Evolutionary conservation across 2,888 invertebrate species (phyloP).

Genomic region (Agapostemon virescens): DNA sequence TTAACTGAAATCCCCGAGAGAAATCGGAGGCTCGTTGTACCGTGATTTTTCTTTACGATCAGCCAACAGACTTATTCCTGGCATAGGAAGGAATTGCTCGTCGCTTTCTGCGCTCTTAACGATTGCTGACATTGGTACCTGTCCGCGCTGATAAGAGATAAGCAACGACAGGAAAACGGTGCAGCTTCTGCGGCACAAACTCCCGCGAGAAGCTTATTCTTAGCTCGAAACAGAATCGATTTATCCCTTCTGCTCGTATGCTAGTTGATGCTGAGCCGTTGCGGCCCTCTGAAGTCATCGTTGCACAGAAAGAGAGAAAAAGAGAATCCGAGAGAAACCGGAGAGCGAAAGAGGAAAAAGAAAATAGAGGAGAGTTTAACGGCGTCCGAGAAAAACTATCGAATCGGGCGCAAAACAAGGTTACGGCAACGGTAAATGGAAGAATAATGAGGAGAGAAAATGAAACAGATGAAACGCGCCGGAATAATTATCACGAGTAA

Average conservation of each 20-base stretch:
- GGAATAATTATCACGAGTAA: background rate
- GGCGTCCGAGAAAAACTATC: background rate
- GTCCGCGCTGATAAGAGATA: constrained; percentile 35
- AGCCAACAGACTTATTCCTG: background rate
- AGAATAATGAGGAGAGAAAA: background rate
- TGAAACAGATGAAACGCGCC: background rate
- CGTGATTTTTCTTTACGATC: background rate
- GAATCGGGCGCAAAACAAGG: constrained; percentile 11
- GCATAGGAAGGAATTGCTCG: constrained; percentile 13
- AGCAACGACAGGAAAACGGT: constrained; percentile 33
- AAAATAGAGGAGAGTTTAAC: background rate
- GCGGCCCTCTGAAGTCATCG: constrained; percentile 38
- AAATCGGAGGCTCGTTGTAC: constrained; percentile 12
- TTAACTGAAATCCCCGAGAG: constrained; percentile 9
- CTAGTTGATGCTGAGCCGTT: constrained; percentile 42
- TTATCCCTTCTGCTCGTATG: constrained; percentile 68
- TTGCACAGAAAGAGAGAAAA: constrained; percentile 9
- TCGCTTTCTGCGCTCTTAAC: background rate
- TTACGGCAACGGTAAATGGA: background rate
- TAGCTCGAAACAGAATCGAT: constrained; percentile 72
- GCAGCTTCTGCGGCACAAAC: constrained; percentile 52
- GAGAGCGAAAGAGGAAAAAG: background rate
- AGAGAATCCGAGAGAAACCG: constrained; percentile 10
- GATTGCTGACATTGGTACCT: background rate
- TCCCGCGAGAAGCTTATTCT: constrained; percentile 70